A percentile compares a stretch with the other conserved stretches of the same genome.
Evolutionary conservation across 2,888 invertebrate genomes (phyloP).

Genomic region (Conistra vaccinii): DNA sequence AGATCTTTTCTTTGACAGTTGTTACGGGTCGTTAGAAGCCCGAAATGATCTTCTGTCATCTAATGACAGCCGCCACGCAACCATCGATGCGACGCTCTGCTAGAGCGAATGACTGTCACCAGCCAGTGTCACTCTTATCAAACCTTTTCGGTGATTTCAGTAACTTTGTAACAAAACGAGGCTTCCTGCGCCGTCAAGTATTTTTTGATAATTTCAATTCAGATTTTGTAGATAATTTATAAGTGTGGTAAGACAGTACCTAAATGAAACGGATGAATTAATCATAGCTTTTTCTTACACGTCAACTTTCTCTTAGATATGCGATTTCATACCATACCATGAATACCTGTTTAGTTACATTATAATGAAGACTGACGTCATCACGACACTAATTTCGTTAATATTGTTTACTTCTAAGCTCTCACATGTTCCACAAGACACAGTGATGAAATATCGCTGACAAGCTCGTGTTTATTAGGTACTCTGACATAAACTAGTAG

Average conservation of each 20-base stretch:
- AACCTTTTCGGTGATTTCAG: too few species aligned
- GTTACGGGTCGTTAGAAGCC: too few species aligned
- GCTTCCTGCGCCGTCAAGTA: not conserved
- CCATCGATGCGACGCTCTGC: too few species aligned
- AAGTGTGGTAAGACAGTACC: too few species aligned
- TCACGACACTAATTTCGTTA: conserved; percentile 26
- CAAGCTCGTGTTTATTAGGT: conserved; percentile 47
- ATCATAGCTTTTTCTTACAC: not conserved
- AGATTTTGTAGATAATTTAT: not conserved
- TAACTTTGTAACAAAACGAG: too few species aligned
- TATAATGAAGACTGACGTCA: not conserved
- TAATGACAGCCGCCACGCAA: too few species aligned
- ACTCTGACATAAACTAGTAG: conserved; percentile 12
- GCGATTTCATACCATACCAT: not conserved
- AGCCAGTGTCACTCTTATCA: too few species aligned
- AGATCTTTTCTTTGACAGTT: too few species aligned
- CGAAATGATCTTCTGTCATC: too few species aligned
- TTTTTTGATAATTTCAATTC: not conserved
- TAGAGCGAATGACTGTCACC: too few species aligned
- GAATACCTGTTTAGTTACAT: not conserved
- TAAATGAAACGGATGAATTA: not conserved
- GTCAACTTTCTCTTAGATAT: not conserved
- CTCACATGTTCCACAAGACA: conserved; percentile 11
- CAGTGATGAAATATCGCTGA: conserved; percentile 51
- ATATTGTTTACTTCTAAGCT: conserved; percentile 38